These are phyloP conservation scores for Seladonia tumulorum DNA, from an alignment of 2,888 invertebrate genomes.

Conservation along the genomic window DNA sequence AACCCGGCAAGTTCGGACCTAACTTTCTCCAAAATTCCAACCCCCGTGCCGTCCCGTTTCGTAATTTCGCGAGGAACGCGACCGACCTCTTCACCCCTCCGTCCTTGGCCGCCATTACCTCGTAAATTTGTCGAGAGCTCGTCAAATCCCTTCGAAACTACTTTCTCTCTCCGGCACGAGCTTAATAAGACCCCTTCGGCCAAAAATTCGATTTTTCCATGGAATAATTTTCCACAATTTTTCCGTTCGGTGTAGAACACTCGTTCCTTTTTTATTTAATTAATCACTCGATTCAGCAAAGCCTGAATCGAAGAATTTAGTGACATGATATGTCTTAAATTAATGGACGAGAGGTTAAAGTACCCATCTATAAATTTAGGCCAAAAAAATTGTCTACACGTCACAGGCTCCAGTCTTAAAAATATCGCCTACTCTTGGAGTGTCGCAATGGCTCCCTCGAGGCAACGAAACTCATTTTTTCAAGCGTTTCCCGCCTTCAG, in stretches of 20 bases:
- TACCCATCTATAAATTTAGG: no score
- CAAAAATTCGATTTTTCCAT: not conserved
- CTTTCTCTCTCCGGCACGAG: conserved; percentile 1
- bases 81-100: not conserved
- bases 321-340: no score
- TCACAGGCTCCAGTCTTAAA: not conserved
- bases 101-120: conserved; percentile 18
- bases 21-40: conserved; percentile 47
- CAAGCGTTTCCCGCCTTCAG: not conserved
- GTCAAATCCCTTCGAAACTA: conserved; percentile 44
- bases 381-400: not conserved
- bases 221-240: not conserved
- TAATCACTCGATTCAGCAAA: not conserved
- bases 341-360: no score
- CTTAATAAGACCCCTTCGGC: not conserved
- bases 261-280: not conserved
- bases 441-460: not conserved
- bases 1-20: conserved; percentile 33
- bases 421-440: not conserved
- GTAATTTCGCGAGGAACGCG: conserved; percentile 53
- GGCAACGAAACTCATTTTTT: conserved; percentile 35
- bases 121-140: conserved; percentile 43
- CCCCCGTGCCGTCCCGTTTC: conserved; percentile 38
- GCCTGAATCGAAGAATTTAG: no score
- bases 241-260: not conserved